Conservation (phyloP, 2,113 vertebrate genomes). For the Eidolon helvum region DNA sequence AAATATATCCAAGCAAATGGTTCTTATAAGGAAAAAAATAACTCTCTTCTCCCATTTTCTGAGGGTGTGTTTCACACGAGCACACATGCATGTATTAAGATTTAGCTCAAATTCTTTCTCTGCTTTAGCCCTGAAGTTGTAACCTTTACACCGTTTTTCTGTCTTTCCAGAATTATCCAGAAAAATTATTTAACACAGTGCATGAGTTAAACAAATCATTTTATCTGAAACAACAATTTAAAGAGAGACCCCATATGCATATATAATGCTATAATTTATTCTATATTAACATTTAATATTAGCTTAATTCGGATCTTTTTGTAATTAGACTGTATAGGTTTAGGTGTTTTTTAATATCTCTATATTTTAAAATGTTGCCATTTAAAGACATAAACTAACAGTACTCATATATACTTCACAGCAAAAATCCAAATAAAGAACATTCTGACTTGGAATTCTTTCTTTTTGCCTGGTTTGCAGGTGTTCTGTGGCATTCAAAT, state of each 20-base stretch:
- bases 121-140: not conserved
- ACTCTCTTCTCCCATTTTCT: not conserved
- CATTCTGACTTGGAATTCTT: conserved; percentile 51
- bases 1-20: not conserved
- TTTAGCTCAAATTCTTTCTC: not conserved
- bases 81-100: fast-evolving
- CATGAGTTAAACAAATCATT: not conserved
- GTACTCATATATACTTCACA: not conserved
- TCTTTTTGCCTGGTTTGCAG: conserved; percentile 60
- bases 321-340: not conserved
- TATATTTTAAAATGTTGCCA: not conserved
- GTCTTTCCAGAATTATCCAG: not conserved
- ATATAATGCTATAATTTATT: not conserved
- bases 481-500: conserved; percentile 70
- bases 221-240: not conserved
- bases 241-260: not conserved
- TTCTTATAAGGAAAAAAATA: not conserved
- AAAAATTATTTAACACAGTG: not conserved
- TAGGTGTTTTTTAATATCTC: not conserved
- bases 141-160: not conserved
- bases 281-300: not conserved
- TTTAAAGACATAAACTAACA: not conserved
- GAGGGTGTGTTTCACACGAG: not conserved
- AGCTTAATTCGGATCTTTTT: not conserved
- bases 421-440: conserved; percentile 48